Evolutionary conservation across 37 sponge, comb jelly and placozoan species (phyloP).

Genomic region (Halisarca cf. caerulea): DNA sequence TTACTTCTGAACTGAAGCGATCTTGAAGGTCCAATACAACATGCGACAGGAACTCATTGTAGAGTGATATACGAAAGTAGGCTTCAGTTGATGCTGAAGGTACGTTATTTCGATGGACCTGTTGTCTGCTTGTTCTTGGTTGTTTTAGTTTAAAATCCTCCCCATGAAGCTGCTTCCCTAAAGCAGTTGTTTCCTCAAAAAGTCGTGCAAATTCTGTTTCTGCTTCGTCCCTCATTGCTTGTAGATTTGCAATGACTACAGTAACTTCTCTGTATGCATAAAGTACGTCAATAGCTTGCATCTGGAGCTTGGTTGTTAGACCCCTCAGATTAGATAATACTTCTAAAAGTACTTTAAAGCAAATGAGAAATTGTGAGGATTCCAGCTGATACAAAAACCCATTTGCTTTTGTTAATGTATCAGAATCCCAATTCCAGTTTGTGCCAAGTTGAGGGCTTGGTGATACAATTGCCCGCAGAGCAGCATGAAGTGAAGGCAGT

Average conservation of each 20-base stretch:
- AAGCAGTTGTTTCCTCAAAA: constrained; percentile 18
- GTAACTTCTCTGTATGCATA: constrained; percentile 40
- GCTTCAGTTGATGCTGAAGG: constrained; percentile 12
- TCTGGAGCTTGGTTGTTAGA: constrained; percentile 54
- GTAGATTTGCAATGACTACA: constrained; percentile 15
- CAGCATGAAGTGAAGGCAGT: constrained; percentile 32
- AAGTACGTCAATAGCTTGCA: constrained; percentile 36
- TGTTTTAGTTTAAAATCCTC: constrained; percentile 25
- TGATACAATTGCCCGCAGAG: constrained; percentile 36
- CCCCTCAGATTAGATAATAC: constrained; percentile 30
- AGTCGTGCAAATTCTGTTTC: constrained; percentile 18
- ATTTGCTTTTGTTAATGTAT: constrained; percentile 52
- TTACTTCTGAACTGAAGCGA: constrained; percentile 29
- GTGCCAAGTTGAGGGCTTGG: constrained; percentile 26
- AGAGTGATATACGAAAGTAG: constrained; percentile 35
- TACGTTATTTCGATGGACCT: constrained; percentile 39
- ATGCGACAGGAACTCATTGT: constrained; percentile 45
- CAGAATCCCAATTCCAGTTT: constrained; percentile 71
- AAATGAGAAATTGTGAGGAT: constrained; percentile 49
- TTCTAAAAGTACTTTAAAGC: constrained; percentile 51
- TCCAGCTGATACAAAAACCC: constrained; percentile 55
- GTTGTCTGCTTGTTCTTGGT: constrained; percentile 16
- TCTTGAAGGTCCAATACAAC: constrained; percentile 30
- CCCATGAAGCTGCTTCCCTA: constrained; percentile 22
- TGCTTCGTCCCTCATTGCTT: constrained; percentile 20